Conservation (phyloP, 2,888 invertebrate genomes). For the Formica aserva region DNA sequence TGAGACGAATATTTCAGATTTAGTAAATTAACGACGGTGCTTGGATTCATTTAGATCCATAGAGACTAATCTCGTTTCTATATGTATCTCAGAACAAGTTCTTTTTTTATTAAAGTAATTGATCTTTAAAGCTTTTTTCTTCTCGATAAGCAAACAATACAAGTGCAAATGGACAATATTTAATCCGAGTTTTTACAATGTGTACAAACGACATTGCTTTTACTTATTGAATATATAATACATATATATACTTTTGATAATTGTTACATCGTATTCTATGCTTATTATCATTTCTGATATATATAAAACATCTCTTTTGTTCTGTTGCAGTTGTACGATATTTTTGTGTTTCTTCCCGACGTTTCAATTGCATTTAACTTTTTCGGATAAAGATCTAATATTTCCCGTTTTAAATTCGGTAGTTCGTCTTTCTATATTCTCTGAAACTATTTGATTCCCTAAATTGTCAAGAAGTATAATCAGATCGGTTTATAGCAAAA, state of each 20-base stretch:
- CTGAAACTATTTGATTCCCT: not conserved
- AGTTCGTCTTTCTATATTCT: not conserved
- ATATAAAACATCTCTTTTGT: not conserved
- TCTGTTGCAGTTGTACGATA: not conserved
- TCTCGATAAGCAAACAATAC: not conserved
- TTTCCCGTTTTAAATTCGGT: not conserved
- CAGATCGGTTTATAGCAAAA: not conserved
- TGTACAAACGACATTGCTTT: not conserved
- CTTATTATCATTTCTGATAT: not conserved
- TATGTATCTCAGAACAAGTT: not conserved
- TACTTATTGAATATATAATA: not conserved
- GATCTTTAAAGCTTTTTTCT: not conserved
- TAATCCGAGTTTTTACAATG: not conserved
- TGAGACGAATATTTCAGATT: not conserved
- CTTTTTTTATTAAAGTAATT: not conserved
- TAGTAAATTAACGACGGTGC: not conserved
- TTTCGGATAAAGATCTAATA: not conserved
- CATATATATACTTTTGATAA: not conserved
- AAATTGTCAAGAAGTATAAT: not conserved
- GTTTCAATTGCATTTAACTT: not conserved
- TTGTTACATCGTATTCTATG: not conserved
- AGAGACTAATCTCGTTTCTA: not conserved
- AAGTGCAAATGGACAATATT: not conserved
- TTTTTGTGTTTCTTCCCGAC: not conserved
- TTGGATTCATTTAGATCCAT: not conserved